A percentile compares a stretch with the other conserved stretches of the same genome.
phyloP scores from a whole-genome alignment of 2,113 vertebrate genomes.

The Chlorodrepanis virens region DNA sequence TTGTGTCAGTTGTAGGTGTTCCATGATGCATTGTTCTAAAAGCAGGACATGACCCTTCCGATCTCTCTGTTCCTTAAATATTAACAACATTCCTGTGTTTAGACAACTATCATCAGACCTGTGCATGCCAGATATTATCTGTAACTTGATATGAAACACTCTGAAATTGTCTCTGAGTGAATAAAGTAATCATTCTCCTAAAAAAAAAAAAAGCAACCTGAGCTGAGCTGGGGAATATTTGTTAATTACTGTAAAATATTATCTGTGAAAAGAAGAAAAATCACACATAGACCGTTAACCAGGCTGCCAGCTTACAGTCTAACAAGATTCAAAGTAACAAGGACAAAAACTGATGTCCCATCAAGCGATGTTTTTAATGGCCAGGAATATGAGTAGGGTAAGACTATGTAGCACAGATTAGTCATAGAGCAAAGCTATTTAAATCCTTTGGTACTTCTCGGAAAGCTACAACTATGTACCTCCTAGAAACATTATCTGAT shows the following conservation, averaged over 20 bases:
- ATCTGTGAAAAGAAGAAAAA: constrained; percentile 24
- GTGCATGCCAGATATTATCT: not conserved
- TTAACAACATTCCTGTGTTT: not conserved
- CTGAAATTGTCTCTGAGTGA: not conserved
- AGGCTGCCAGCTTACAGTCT: not conserved
- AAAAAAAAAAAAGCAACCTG: constrained; percentile 1
- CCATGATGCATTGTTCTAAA: not conserved
- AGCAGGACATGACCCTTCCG: not conserved
- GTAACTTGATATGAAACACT: not conserved
- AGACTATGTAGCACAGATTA: not conserved
- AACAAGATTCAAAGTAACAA: not conserved
- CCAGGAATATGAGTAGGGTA: not conserved
- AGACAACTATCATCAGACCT: not conserved
- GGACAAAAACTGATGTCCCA: not conserved
- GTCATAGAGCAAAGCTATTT: not conserved
- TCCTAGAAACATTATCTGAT: not conserved
- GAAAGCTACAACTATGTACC: not conserved
- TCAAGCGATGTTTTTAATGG: not conserved
- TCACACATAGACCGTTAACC: constrained; percentile 1
- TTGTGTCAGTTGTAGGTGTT: not conserved
- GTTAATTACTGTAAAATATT: constrained; percentile 20
- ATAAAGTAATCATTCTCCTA: not conserved
- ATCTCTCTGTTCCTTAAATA: not conserved
- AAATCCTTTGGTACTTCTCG: not conserved
- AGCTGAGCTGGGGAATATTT: not conserved